Conservation (phyloP, 2,113 vertebrate species). For the Pollachius pollachius region DNA sequence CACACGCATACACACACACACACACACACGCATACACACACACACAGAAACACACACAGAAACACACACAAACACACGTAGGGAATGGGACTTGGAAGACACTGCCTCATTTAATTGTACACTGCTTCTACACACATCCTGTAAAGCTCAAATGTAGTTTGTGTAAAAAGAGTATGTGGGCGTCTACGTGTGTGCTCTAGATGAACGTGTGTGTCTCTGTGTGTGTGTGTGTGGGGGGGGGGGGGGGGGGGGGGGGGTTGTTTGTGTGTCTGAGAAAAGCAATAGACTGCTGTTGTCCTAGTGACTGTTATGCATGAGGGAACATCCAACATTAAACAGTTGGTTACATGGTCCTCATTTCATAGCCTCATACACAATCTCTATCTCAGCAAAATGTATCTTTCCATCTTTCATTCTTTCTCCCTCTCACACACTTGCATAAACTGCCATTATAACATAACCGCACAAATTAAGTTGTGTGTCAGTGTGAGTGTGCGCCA, state of each 20-base stretch:
- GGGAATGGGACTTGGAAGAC: not conserved
- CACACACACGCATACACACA: too few relatives aligned
- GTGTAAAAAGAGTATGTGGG: too few relatives aligned
- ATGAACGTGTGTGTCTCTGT: not conserved
- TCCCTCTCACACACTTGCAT: not conserved
- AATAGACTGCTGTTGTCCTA: constrained; percentile 19
- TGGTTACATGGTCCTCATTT: constrained; percentile 51
- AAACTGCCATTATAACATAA: not conserved
- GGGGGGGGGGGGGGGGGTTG: not conserved
- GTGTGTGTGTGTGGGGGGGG: not conserved
- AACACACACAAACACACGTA: too few relatives aligned
- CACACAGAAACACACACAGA: too few relatives aligned
- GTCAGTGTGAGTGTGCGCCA: not conserved
- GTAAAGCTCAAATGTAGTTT: too few relatives aligned
- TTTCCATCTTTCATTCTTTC: not conserved
- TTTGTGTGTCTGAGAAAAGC: constrained; percentile 19
- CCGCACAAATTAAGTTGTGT: not conserved
- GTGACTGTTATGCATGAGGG: constrained; percentile 57
- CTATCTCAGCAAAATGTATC: constrained; percentile 4
- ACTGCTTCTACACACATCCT: too few relatives aligned
- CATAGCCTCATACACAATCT: not conserved
- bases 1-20: too few relatives aligned
- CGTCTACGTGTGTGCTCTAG: not conserved
- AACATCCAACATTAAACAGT: constrained; percentile 37
- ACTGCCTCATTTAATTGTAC: too few relatives aligned